phyloP scores from a whole-genome alignment of 2,888 invertebrate genomes.

The Charanyca ferruginea region DNA sequence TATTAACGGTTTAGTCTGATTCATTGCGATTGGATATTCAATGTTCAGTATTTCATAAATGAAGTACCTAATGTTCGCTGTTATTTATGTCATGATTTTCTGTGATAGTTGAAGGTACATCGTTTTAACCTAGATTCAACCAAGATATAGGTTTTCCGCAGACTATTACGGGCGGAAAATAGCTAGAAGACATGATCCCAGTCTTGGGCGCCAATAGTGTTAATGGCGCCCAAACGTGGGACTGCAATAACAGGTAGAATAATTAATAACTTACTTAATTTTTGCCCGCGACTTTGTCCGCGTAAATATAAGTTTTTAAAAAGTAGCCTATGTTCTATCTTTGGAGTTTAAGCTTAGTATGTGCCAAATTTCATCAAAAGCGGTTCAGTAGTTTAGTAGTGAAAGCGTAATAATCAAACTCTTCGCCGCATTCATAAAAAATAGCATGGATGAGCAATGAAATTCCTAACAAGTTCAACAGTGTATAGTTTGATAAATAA shows the following conservation, averaged over 20 bases:
- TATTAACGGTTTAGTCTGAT: conserved; percentile 51
- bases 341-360: no score
- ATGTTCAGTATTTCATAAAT: conserved; percentile 35
- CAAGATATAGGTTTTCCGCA: background rate
- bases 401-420: no score
- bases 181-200: background rate
- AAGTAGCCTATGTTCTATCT: no score
- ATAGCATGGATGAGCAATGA: background rate
- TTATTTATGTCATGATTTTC: background rate
- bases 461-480: background rate
- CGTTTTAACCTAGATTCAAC: background rate
- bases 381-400: no score
- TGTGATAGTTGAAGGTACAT: background rate
- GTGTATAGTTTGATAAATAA: background rate
- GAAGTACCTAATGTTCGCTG: conserved; percentile 7
- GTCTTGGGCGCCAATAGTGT: conserved; percentile 9
- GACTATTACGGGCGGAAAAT: background rate
- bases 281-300: no score
- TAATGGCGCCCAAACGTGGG: conserved; percentile 22
- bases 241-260: background rate
- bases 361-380: no score
- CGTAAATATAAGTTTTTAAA: no score
- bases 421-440: no score
- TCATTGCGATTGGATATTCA: conserved; percentile 48
- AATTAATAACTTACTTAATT: background rate